Percentiles rank a stretch among this genome's conserved stretches.
Conservation (phyloP, 2,113 vertebrate genomes). For the Phodopus roborovskii region DNA sequence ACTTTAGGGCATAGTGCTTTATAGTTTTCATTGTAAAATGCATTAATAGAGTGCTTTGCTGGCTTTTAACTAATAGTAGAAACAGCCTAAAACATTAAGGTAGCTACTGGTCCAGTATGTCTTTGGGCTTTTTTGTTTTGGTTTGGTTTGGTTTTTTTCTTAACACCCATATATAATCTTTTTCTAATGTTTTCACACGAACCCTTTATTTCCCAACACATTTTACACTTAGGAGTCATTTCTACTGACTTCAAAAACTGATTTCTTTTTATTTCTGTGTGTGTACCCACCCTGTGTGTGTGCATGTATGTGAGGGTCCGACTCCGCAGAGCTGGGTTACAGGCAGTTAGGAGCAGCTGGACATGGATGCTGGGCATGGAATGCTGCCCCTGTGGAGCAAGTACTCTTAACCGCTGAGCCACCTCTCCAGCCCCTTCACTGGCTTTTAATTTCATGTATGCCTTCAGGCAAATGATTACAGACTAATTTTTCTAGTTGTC, state of each 20-base stretch:
- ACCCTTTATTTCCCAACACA: not conserved
- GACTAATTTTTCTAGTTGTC: constrained; percentile 42
- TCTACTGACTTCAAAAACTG: not conserved
- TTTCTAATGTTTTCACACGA: constrained; percentile 5
- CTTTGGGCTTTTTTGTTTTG: not conserved
- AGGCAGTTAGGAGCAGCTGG: no score
- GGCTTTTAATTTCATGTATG: constrained; percentile 42
- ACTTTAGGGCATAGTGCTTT: not conserved
- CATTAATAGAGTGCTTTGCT: not conserved
- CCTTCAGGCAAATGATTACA: constrained; percentile 29
- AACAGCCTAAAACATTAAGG: constrained; percentile 2
- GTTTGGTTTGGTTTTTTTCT: not conserved
- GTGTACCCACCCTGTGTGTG: not conserved
- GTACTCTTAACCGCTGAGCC: not conserved
- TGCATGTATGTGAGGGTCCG: not conserved
- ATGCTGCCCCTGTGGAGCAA: not conserved
- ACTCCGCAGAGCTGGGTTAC: not conserved
- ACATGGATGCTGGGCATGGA: not conserved
- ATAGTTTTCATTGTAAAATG: constrained; percentile 39
- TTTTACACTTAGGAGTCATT: constrained; percentile 4
- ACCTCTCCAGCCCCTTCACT: not conserved
- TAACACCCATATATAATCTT: constrained; percentile 16
- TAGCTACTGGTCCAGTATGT: not conserved
- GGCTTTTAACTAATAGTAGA: constrained; percentile 16
- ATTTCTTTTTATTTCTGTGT: not conserved